Evolutionary conservation across 2,797 vertebrate genomes (phyloP).

Genomic region (Cossypha caffra): DNA sequence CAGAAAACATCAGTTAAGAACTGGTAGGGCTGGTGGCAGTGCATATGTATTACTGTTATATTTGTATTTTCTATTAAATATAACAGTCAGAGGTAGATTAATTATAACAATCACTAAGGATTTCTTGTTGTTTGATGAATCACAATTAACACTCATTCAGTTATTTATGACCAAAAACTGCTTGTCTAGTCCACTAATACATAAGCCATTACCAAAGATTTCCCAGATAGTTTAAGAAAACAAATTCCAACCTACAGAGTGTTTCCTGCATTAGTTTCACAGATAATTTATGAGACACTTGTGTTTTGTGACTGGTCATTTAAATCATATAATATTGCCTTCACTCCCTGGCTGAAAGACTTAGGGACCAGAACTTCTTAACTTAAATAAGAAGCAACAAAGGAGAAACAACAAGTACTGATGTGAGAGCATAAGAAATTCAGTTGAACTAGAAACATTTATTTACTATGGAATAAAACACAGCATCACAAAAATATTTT

Average conservation of each 20-base stretch:
- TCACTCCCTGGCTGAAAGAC: neutral
- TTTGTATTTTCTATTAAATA: neutral
- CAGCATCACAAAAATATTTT: neutral
- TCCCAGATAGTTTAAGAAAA: conserved; percentile 37
- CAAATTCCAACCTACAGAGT: neutral
- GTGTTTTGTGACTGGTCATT: conserved; percentile 16
- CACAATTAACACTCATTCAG: neutral
- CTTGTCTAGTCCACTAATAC: neutral
- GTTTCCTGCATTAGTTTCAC: neutral
- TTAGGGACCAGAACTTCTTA: neutral
- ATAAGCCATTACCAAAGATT: neutral
- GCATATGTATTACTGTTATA: neutral
- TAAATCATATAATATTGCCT: conserved; percentile 7
- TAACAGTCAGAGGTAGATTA: neutral
- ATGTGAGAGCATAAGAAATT: neutral
- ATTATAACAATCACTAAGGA: neutral
- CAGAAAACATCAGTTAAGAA: neutral
- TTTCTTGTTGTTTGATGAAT: neutral
- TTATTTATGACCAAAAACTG: neutral
- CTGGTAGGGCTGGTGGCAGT: neutral
- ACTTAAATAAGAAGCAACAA: neutral
- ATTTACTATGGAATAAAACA: neutral
- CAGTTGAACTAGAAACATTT: neutral
- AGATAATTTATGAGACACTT: conserved; percentile 30
- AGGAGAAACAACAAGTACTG: neutral